phyloP scores from a whole-genome alignment of 2,797 vertebrate genomes.

The Lophius americanus region DNA sequence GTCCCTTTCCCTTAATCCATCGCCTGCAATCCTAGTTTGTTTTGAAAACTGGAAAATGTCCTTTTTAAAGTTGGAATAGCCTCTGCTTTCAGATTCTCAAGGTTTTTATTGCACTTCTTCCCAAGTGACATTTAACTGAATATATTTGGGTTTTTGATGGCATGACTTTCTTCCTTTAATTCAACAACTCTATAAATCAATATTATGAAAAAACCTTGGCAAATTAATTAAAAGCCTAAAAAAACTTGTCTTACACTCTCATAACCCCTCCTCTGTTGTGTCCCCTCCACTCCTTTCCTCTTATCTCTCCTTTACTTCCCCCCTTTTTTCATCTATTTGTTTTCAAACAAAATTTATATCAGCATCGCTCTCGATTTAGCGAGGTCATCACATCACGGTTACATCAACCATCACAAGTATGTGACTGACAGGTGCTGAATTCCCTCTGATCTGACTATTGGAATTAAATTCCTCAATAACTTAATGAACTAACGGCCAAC shows the following conservation, averaged over 20 bases:
- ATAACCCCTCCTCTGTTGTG: background rate
- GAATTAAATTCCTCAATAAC: conserved; percentile 56
- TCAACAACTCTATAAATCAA: background rate
- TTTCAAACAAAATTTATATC: conserved; percentile 21
- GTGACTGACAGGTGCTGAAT: conserved; percentile 53
- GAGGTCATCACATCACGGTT: conserved; percentile 13
- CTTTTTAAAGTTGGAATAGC: background rate
- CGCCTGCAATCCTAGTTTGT: background rate
- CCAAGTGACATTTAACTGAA: conserved; percentile 1
- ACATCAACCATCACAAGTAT: conserved; percentile 47
- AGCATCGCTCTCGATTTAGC: conserved; percentile 33
- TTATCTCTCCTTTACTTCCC: background rate
- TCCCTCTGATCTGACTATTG: conserved; percentile 47
- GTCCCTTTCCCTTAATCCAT: too few relatives aligned
- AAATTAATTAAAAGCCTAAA: too few relatives aligned
- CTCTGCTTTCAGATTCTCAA: too few relatives aligned
- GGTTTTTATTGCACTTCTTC: background rate
- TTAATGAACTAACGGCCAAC: conserved; percentile 34
- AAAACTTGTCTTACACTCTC: background rate
- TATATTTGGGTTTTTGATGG: background rate
- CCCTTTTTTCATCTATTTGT: background rate
- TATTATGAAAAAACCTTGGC: background rate
- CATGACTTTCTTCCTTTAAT: background rate
- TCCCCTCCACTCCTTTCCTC: background rate
- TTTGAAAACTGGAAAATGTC: background rate